Evolutionary conservation across 2,113 vertebrate species (phyloP), one percentile per base, ranked within the genome.

Genomic region (Canis aureus): DNA sequence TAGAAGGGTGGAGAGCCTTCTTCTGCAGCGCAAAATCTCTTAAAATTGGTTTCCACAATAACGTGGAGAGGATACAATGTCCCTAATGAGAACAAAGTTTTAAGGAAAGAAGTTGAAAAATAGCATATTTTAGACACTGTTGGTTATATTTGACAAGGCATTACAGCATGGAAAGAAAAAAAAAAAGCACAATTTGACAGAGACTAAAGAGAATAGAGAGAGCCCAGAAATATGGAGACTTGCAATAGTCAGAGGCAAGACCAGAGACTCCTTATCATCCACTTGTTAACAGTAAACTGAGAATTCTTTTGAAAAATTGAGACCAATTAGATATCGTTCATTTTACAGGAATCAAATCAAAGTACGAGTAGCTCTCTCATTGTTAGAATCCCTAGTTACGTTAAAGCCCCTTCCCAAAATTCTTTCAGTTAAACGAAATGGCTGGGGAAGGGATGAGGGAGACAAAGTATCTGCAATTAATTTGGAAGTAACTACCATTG

Each of bases 281-380:
- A 62, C 55, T 94, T 79, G 7, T 29, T 35, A 35, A 78, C 11
- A 78, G 17, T 43, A 94, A 84, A 91, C 25, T 67, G 74, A 84
- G n/a, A 80, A 59, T 89, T 29, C 2, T 16, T 88, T 83, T 78
- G 60, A 87, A 74, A 4, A 94, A 29, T 22, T 55, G 29, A 80
- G 32, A 25, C 8, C n/a, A 67, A 62, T 76, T 60, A 60, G 5
- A 69, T 88, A 27, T 22, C 2, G 64, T 49, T 60, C 32, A 53
- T 62, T 80, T n/a, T 43, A 0, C 11, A 89, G 13, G 57, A 91
- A 94, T 91, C 69, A 88, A 96, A 94, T 80, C 49, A 84, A 94
- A 29, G 11, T 74, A 3, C 4, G 0, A 51, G 19, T 74, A 60
- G 16, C 84, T 60, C 32, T 51, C 25, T 57, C 38, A 59, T 49